Evolutionary conservation across 2,888 invertebrate genomes (phyloP).

Genomic region (Microplitis manilae): DNA sequence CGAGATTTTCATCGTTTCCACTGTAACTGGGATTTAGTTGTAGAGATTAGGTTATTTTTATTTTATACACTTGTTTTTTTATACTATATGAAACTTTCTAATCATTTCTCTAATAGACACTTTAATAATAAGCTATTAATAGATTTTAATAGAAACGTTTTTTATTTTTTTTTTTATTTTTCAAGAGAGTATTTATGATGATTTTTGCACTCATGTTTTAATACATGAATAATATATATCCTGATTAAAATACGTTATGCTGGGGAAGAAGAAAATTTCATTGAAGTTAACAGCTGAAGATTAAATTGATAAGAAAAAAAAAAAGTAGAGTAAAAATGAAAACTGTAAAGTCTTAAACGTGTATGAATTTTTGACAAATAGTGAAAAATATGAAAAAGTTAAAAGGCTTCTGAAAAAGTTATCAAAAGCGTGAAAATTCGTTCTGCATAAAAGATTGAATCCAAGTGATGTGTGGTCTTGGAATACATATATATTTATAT

Average conservation of each 20-base stretch:
- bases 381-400: slow-evolving; percentile 10
- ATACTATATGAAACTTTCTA: background rate
- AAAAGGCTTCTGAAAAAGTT: slow-evolving; percentile 11
- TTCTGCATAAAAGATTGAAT: background rate
- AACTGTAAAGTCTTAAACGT: slow-evolving; percentile 8
- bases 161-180: too few species aligned
- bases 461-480: background rate
- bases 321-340: slow-evolving; percentile 14
- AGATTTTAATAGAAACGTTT: background rate
- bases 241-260: background rate
- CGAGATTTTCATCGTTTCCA: background rate
- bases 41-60: background rate
- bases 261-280: background rate
- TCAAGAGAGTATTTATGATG: too few species aligned
- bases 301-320: background rate
- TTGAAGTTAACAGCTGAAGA: background rate
- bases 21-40: background rate
- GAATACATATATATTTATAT: background rate
- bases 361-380: background rate
- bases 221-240: background rate
- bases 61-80: background rate
- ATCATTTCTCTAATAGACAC: background rate
- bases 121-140: background rate
- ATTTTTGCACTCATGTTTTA: background rate
- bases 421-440: slow-evolving; percentile 5